Conservation (phyloP, 2,113 vertebrate genomes). For the Brachyistius frenatus region DNA sequence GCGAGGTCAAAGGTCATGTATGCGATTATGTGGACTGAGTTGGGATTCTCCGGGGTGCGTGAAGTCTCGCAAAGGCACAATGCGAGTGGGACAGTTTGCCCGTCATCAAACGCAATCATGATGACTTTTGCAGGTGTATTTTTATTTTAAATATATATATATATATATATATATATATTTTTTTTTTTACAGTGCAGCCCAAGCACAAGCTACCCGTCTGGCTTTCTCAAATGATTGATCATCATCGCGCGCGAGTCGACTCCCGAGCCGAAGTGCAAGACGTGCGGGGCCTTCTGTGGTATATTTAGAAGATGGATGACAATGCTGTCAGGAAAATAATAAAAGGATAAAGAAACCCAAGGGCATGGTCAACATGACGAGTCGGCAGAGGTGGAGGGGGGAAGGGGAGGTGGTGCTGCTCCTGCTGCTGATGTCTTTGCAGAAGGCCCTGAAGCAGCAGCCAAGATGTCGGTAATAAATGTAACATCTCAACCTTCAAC, state of each 20-base stretch:
- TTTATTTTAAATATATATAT: too few species aligned
- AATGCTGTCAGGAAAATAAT: slow-evolving; percentile 15
- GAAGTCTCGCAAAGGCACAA: too few species aligned
- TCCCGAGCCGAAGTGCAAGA: neutral
- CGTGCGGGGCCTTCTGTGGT: neutral
- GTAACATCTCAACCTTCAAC: too few species aligned
- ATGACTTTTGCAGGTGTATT: too few species aligned
- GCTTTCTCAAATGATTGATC: neutral
- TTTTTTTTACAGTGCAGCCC: too few species aligned
- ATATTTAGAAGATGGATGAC: slow-evolving; percentile 31
- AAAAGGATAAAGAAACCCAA: slow-evolving; percentile 25
- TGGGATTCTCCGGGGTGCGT: neutral
- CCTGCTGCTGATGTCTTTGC: slow-evolving; percentile 40
- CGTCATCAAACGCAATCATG: too few species aligned
- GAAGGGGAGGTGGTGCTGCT: slow-evolving; percentile 4
- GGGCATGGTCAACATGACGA: slow-evolving; percentile 44
- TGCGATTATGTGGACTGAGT: neutral
- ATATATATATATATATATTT: too few species aligned
- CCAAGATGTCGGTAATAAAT: too few species aligned
- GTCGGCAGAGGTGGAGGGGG: neutral
- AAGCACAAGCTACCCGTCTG: too few species aligned
- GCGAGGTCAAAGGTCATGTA: slow-evolving; percentile 42
- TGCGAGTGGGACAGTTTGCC: too few species aligned
- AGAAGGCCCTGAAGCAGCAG: slow-evolving; percentile 20
- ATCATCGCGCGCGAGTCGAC: neutral